Percentiles rank a stretch among this genome's conserved stretches.
Evolutionary conservation across 2,888 invertebrate species (phyloP).

Genomic region (Chaetoderma sp.): DNA sequence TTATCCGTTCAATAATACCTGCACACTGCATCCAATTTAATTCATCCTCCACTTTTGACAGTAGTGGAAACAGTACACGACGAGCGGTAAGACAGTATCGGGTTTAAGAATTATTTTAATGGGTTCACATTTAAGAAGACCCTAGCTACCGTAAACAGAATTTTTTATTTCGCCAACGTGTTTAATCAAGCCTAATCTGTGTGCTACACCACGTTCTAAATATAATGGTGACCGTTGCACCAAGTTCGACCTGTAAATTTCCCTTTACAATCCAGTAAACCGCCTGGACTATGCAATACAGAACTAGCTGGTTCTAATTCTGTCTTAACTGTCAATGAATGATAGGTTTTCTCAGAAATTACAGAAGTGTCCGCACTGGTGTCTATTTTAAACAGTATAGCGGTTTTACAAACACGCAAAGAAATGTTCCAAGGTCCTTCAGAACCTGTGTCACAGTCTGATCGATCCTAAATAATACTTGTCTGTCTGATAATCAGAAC

Average conservation of each 20-base stretch:
- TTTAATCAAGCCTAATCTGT: slow-evolving; percentile 1
- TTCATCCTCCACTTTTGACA: slow-evolving; percentile 26
- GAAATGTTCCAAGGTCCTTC: neutral
- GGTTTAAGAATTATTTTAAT: slow-evolving; percentile 1
- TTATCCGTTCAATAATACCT: slow-evolving; percentile 30
- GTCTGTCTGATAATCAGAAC: too few relatives aligned
- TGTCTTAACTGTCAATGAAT: neutral
- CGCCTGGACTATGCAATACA: slow-evolving; percentile 9
- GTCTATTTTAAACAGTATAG: slow-evolving; percentile 8
- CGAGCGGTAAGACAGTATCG: slow-evolving; percentile 14
- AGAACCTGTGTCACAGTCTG: neutral
- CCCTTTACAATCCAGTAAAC: neutral
- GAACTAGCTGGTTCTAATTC: neutral
- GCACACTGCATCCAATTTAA: slow-evolving; percentile 25
- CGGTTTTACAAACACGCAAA: neutral
- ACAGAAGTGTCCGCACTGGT: slow-evolving; percentile 9
- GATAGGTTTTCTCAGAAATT: neutral
- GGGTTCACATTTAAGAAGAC: slow-evolving; percentile 10
- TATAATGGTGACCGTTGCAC: neutral
- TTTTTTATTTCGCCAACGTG: neutral
- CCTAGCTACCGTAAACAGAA: neutral
- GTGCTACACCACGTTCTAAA: slow-evolving; percentile 1
- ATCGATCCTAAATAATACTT: slow-evolving; percentile 11
- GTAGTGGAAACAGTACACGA: slow-evolving; percentile 19
- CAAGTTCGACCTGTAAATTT: neutral